Conservation (phyloP, 1,140 invertebrate species). For the Drosophila orosa region DNA sequence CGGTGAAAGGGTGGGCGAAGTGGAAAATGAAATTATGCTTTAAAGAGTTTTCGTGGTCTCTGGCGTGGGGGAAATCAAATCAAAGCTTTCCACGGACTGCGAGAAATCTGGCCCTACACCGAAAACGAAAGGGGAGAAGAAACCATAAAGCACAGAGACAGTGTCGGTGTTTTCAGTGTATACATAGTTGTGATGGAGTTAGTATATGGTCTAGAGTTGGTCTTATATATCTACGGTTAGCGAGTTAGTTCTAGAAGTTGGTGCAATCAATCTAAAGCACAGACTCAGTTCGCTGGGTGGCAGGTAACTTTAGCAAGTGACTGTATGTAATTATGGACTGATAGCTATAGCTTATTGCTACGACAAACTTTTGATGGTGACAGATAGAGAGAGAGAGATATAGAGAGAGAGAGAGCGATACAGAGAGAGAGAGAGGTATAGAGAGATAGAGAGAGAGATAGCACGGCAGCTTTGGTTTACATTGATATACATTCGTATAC, state of each 20-base stretch:
- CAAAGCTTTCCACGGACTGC: slow-evolving; percentile 29
- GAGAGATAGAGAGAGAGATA: slow-evolving; percentile 53
- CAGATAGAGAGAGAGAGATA: slow-evolving; percentile 45
- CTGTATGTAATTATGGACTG: slow-evolving; percentile 42
- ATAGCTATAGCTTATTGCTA: slow-evolving; percentile 43
- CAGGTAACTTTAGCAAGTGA: slow-evolving; percentile 55
- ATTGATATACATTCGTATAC: slow-evolving; percentile 70
- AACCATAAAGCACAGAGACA: slow-evolving; percentile 14
- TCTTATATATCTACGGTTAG: slow-evolving; percentile 39
- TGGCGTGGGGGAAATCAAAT: slow-evolving; percentile 38
- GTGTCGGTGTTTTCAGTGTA: slow-evolving; percentile 27
- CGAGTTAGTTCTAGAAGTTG: slow-evolving; percentile 45
- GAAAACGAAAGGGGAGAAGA: background rate
- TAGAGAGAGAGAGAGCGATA: slow-evolving; percentile 18
- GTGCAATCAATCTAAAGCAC: slow-evolving; percentile 72
- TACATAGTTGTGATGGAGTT: slow-evolving; percentile 17
- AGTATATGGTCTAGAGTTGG: slow-evolving; percentile 38
- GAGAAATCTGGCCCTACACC: slow-evolving; percentile 25
- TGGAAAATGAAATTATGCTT: slow-evolving; percentile 59
- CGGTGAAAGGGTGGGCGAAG: slow-evolving; percentile 1
- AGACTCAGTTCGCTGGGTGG: slow-evolving; percentile 60
- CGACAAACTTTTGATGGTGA: slow-evolving; percentile 53
- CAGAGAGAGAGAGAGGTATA: slow-evolving; percentile 35
- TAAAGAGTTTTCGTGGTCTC: slow-evolving; percentile 36
- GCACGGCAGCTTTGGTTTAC: slow-evolving; percentile 74